A percentile compares a stretch with the other conserved stretches of the same genome.
These are phyloP conservation scores for Condylostylus longicornis DNA, from an alignment of 1,140 invertebrate species.

Conservation along the genomic window DNA sequence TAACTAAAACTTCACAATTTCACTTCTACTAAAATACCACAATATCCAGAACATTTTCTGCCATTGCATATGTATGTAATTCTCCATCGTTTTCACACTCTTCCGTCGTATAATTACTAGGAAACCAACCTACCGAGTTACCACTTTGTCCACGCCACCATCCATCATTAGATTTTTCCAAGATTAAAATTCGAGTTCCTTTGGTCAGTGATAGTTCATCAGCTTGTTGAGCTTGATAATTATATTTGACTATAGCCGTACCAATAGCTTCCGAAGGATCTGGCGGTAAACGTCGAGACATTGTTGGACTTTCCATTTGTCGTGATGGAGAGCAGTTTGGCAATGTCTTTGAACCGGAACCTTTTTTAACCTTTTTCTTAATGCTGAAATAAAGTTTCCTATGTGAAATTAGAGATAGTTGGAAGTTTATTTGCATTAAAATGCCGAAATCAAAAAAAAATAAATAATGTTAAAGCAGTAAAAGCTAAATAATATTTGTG, in stretches of 20 bases:
- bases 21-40: conserved; percentile 50
- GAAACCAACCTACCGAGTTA: conserved; percentile 81
- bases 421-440: conserved; percentile 2
- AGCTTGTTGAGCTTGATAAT: conserved; percentile 92
- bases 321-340: conserved; percentile 69
- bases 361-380: conserved; percentile 83
- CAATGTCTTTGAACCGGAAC: conserved; percentile 67
- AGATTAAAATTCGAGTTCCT: conserved; percentile 80
- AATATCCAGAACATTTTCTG: conserved; percentile 84
- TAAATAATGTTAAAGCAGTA: conserved; percentile 17
- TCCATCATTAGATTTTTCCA: conserved; percentile 98
- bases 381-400: conserved; percentile 45
- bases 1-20: no score
- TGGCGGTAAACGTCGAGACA: conserved; percentile 54
- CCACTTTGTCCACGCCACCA: conserved; percentile 96
- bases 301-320: conserved; percentile 59
- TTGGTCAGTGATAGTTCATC: conserved; percentile 90
- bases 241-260: conserved; percentile 89
- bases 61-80: conserved; percentile 80
- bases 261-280: conserved; percentile 78
- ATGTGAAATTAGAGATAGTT: not conserved
- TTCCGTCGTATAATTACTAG: conserved; percentile 90
- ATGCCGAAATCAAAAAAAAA: conserved; percentile 29
- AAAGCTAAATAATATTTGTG: conserved; percentile 7
- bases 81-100: conserved; percentile 75